phyloP scores from a whole-genome alignment of 2,797 vertebrate genomes.

The Sebastes goodei region DNA sequence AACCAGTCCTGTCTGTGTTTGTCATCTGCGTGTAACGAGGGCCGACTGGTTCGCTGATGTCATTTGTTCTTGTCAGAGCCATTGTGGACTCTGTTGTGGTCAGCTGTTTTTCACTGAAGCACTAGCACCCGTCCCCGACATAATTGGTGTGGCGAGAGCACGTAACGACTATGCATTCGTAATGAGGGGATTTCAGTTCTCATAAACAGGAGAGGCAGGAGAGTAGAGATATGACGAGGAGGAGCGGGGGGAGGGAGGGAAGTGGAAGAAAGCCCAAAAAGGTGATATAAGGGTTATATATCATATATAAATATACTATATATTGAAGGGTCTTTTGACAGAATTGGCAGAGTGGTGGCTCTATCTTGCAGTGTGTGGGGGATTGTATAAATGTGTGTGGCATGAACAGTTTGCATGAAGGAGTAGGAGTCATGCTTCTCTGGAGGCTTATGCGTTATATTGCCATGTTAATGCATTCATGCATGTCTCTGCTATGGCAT shows the following conservation, averaged over 20 bases:
- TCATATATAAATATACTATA: background rate
- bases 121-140: conserved; percentile 26
- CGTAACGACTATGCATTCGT: conserved; percentile 56
- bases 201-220: conserved; percentile 41
- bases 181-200: conserved; percentile 58
- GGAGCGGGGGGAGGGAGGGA: background rate
- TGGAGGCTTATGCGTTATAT: conserved; percentile 53
- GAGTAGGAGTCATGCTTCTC: conserved; percentile 56
- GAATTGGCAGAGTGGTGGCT: conserved; percentile 30
- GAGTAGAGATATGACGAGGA: conserved; percentile 19
- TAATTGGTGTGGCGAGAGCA: conserved; percentile 58
- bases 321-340: conserved; percentile 25
- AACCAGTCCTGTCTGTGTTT: conserved; percentile 6
- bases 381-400: conserved; percentile 2
- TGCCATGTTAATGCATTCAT: conserved; percentile 56
- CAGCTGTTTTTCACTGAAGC: conserved; percentile 55
- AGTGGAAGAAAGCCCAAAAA: conserved; percentile 21
- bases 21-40: conserved; percentile 29
- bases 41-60: conserved; percentile 40
- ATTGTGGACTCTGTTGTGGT: conserved; percentile 51
- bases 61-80: conserved; percentile 62
- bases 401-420: conserved; percentile 36
- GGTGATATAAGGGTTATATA: conserved; percentile 7
- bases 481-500: conserved; percentile 53
- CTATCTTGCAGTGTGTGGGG: conserved; percentile 9